Evolutionary conservation across 2,888 invertebrate genomes (phyloP), one percentile per base, ranked within the genome.

Genomic region (Criorhina ranunculi): DNA sequence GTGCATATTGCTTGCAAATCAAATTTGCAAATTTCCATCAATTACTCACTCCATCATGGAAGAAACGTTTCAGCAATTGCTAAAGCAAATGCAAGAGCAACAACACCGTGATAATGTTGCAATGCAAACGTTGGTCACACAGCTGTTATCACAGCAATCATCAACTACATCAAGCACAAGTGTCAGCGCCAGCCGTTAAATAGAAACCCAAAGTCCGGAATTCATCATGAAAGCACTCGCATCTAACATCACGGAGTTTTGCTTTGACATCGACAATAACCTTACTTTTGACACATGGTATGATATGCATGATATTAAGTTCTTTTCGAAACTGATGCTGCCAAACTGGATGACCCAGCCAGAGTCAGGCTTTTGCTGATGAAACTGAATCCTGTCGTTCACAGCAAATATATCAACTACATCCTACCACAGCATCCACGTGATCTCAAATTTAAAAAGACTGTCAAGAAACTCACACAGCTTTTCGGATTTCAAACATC

Each of bases 261-360:
- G 49, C 35, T 70, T 69, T 57, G 70, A 82, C 51, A 33, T 57
- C 2, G 80, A 83, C 44, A 75, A 82, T 67, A 85, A 81, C 75
- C 78, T 82, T 55, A 86, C 86, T 35, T 87, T 86, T 40, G 79
- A 85, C 64, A 76, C 46, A 53, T 87, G 78, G 85, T 82, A 59
- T 53, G 78, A 81, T 82, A 59, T 53, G 9, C 72, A 15, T 24
- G 86, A 5, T 85, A 82, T 44, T 73, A 77, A 51, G 83, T 85
- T 64, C 29, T 87, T 0, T 87, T 87, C 17, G 46, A 60, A 19
- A 42, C 57, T 8, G 87, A 86, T 59, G 86, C 79, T 17, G 53
- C 33, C 0, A 64, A 81, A 49, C 40, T 87, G 6, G 64, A 87
- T 24, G 77, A 86, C 24, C 42, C 81, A n/a, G 87, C 86, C 3